Evolutionary conservation across 2,888 invertebrate species (phyloP), one percentile per base, ranked within the genome.

Genomic region (Pomacea canaliculata): DNA sequence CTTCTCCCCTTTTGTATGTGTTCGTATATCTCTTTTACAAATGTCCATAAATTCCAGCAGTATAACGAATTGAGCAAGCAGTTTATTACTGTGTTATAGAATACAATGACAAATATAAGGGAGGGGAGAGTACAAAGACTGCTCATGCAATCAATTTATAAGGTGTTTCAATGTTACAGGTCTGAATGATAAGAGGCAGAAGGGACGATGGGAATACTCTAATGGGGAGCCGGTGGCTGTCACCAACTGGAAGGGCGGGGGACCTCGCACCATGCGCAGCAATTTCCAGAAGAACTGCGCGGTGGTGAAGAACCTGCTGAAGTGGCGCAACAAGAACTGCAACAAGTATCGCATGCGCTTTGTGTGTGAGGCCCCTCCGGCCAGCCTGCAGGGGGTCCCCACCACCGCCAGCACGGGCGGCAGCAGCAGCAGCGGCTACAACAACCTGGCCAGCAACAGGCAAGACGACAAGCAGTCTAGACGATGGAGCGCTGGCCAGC

Each of bases 291-390:
- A 87, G 81, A 86, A 86, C 79, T 90, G 90, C 83, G 89, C 89
- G 1, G 82, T 89, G 71, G 88, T 89, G 19, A 85, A 86, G 71
- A 85, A 85, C 71, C 83, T 83, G 62, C 73, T 81, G 18, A 85
- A 86, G 60, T 89, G 88, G 89, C 85, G 85, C 77, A 89, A 89
- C 81, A 88, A 88, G 78, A 83, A 85, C 27, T 90, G 90, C 81
- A 85, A 87, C 81, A 86, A 84, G 69, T 83, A 84, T 62, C 84
- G 81, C 75, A 85, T 88, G 68, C 84, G 85, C 76, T 88, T 84
- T 73, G 82, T 89, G 56, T 90, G 89, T 81, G 87, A 87, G 59
- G 78, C 77, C n/a, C 13, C 80, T 72, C 8, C 65, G 16, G 71
- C 59, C 65, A 9, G 12, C 70, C 27, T 49, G 60, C 62, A 23